Percentiles rank a stretch among this genome's conserved stretches.
These are phyloP conservation scores for Amia ocellicauda DNA, from an alignment of 2,113 vertebrate species.

Conservation along the genomic window DNA sequence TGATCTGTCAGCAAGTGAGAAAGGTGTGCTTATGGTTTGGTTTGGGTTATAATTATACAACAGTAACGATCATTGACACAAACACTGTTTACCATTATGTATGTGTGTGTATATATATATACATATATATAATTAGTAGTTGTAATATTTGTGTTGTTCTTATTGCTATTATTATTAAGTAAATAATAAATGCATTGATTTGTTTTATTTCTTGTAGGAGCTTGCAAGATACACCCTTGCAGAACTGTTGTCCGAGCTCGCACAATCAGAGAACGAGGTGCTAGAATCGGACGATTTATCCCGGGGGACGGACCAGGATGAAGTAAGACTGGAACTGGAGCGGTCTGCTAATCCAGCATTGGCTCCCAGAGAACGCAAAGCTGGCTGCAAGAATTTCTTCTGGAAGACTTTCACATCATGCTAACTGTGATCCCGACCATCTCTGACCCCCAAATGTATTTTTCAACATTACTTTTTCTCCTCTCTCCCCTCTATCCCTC, in stretches of 20 bases:
- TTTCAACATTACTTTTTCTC: slow-evolving; percentile 1
- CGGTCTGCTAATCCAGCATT: slow-evolving; percentile 79
- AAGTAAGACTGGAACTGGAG: slow-evolving; percentile 81
- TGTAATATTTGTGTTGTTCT: too few species aligned
- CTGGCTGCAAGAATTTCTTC: slow-evolving; percentile 99
- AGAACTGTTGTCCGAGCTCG: slow-evolving; percentile 85
- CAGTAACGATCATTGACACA: too few species aligned
- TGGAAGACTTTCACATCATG: slow-evolving; percentile 99
- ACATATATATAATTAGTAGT: too few species aligned
- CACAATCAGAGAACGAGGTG: slow-evolving; percentile 88
- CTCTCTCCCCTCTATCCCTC: slow-evolving; percentile 25
- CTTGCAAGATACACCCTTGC: slow-evolving; percentile 81
- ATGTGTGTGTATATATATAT: not conserved
- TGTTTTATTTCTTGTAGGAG: slow-evolving; percentile 61
- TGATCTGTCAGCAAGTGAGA: too few species aligned
- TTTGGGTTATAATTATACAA: too few species aligned
- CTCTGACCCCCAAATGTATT: slow-evolving; percentile 16
- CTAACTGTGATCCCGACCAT: slow-evolving; percentile 59
- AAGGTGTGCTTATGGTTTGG: too few species aligned
- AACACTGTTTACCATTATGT: too few species aligned
- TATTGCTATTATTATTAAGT: too few species aligned
- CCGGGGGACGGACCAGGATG: slow-evolving; percentile 75
- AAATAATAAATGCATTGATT: too few species aligned
- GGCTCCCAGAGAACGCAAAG: slow-evolving; percentile 90
- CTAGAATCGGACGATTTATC: slow-evolving; percentile 79